A percentile compares a stretch with the other conserved stretches of the same genome.
phyloP scores from a whole-genome alignment of 2,888 invertebrate genomes.

The Drosophila vallismaia region DNA sequence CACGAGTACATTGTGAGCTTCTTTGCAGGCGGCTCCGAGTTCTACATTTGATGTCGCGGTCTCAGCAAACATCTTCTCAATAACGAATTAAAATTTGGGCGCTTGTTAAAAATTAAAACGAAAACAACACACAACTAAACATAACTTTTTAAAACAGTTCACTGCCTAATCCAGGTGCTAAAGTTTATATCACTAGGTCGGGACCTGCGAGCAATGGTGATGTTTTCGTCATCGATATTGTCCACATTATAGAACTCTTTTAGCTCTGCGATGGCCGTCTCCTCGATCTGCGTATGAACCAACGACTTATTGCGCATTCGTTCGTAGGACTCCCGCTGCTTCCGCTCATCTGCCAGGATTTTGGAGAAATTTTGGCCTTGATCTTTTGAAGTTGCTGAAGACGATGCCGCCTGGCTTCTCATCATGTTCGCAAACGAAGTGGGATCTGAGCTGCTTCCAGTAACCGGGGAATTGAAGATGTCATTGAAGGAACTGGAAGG shows the following conservation, averaged over 20 bases:
- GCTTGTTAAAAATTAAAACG: slow-evolving; percentile 22
- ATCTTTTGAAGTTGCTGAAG: slow-evolving; percentile 33
- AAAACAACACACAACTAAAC: slow-evolving; percentile 22
- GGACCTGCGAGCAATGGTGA: slow-evolving; percentile 86
- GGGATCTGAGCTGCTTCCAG: slow-evolving; percentile 73
- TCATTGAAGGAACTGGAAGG: slow-evolving; percentile 42
- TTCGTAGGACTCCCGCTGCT: slow-evolving; percentile 89
- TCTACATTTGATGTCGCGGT: slow-evolving; percentile 64
- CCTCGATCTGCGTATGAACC: slow-evolving; percentile 92
- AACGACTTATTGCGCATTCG: slow-evolving; percentile 90
- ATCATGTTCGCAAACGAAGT: slow-evolving; percentile 82
- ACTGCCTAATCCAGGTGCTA: slow-evolving; percentile 79
- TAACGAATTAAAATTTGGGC: slow-evolving; percentile 11
- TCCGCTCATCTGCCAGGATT: slow-evolving; percentile 90
- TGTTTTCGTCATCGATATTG: slow-evolving; percentile 89
- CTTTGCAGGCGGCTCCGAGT: slow-evolving; percentile 73
- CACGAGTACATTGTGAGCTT: slow-evolving; percentile 21
- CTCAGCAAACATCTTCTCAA: slow-evolving; percentile 16
- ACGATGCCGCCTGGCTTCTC: slow-evolving; percentile 45
- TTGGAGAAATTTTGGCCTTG: slow-evolving; percentile 83
- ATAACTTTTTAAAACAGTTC: slow-evolving; percentile 12
- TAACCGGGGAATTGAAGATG: slow-evolving; percentile 48
- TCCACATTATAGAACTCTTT: slow-evolving; percentile 89
- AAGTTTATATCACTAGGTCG: slow-evolving; percentile 79
- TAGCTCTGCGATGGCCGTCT: slow-evolving; percentile 92